Percentiles rank a stretch among this genome's conserved stretches.
Evolutionary conservation across 37 sponge, comb jelly and placozoan species (phyloP).

Genomic region (Aplysina aerophoba): DNA sequence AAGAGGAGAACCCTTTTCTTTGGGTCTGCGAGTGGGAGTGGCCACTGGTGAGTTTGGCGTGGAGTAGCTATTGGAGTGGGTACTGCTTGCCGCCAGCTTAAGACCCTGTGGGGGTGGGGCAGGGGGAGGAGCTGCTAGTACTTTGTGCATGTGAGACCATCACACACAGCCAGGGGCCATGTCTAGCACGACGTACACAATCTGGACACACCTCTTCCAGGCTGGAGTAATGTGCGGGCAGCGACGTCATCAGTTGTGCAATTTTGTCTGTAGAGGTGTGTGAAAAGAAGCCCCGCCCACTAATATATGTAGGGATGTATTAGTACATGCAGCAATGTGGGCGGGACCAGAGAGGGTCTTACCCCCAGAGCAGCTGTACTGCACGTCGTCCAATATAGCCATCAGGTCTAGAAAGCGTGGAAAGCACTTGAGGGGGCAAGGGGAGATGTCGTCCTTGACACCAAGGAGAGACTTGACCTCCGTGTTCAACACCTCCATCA

Average conservation of each 20-base stretch:
- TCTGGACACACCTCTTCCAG: slow-evolving; percentile 20
- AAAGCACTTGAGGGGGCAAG: background rate
- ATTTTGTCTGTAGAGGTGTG: background rate
- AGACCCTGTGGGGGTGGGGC: background rate
- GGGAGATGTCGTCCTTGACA: background rate
- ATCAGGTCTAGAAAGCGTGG: background rate
- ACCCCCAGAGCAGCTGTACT: slow-evolving; percentile 23
- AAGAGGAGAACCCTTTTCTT: background rate
- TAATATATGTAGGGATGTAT: background rate
- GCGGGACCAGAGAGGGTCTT: background rate
- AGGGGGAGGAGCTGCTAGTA: background rate
- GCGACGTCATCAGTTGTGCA: background rate
- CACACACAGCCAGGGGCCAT: too few relatives aligned
- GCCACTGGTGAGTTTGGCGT: slow-evolving; percentile 16
- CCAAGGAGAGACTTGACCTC: background rate
- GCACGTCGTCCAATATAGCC: slow-evolving; percentile 11
- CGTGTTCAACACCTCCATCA: slow-evolving; percentile 1
- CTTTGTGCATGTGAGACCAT: too few relatives aligned
- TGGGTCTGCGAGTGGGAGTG: background rate
- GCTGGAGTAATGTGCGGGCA: slow-evolving; percentile 27
- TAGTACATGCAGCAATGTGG: too few relatives aligned
- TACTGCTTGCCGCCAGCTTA: background rate
- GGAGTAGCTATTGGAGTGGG: background rate
- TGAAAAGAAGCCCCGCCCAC: background rate
- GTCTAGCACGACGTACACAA: too few relatives aligned